Percentiles rank a stretch among this genome's conserved stretches.
Evolutionary conservation across 2,113 vertebrate species (phyloP).

Genomic region (Myxocyprinus asiaticus): DNA sequence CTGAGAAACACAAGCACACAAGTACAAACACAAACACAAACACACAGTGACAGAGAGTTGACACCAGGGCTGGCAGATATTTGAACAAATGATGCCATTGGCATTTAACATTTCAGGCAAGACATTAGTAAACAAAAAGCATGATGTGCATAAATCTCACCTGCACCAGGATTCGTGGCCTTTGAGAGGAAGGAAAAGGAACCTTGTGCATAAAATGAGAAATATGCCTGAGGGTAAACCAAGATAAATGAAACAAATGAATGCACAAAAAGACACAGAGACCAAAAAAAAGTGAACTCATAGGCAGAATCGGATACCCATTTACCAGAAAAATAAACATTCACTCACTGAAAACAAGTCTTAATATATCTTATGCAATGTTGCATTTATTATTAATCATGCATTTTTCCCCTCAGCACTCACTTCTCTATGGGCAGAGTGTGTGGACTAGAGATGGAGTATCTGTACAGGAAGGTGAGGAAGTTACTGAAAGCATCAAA

Average conservation of each 20-base stretch:
- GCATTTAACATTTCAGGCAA: not conserved
- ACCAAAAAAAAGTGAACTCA: not conserved
- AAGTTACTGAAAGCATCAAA: conserved; percentile 98
- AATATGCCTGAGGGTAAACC: conserved; percentile 83
- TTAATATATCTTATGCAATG: too few species aligned
- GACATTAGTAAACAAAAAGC: not conserved
- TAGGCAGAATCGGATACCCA: not conserved
- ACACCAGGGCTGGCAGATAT: not conserved
- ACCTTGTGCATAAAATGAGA: conserved; percentile 98
- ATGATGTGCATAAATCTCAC: conserved; percentile 66
- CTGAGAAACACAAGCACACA: conserved; percentile 69
- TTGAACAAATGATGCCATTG: not conserved
- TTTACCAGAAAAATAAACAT: too few species aligned
- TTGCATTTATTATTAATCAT: too few species aligned
- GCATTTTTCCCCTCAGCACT: conserved; percentile 60
- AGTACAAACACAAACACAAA: not conserved
- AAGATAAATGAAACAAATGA: conserved; percentile 5
- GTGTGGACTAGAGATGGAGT: conserved; percentile 97
- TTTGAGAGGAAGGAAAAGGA: conserved; percentile 93
- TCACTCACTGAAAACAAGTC: too few species aligned
- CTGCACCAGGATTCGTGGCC: conserved; percentile 95
- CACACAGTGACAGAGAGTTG: conserved; percentile 25
- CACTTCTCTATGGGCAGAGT: conserved; percentile 97
- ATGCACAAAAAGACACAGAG: conserved; percentile 45
- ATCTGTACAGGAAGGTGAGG: conserved; percentile 95